These are phyloP conservation scores for Saccopteryx bilineata DNA, from an alignment of 2,113 vertebrate genomes.

Conservation along the genomic window DNA sequence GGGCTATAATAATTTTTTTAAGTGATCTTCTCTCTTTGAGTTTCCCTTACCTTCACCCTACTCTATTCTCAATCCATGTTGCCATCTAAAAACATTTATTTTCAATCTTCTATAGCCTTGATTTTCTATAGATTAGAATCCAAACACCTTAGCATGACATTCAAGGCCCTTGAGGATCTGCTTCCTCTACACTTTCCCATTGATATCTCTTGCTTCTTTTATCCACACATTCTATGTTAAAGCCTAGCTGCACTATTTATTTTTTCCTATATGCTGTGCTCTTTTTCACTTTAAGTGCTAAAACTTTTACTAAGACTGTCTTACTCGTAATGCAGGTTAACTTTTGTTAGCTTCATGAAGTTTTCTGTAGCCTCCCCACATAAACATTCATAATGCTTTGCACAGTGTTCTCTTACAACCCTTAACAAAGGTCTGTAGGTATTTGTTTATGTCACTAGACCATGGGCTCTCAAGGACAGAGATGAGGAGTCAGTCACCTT, in stretches of 20 bases:
- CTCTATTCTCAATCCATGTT: not conserved
- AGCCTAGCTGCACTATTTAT: not conserved
- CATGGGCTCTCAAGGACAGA: conserved; percentile 11
- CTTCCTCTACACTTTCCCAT: not conserved
- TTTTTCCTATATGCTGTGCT: not conserved
- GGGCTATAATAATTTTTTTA: too few species aligned
- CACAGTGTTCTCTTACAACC: not conserved
- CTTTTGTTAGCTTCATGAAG: not conserved
- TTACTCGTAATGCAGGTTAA: not conserved
- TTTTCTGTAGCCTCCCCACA: not conserved
- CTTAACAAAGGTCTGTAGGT: not conserved
- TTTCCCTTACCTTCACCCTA: not conserved
- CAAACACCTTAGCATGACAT: not conserved
- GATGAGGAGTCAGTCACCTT: not conserved
- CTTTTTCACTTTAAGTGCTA: not conserved
- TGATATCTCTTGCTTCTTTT: not conserved
- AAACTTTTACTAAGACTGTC: not conserved
- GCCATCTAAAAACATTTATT: not conserved
- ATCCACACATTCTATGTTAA: not conserved
- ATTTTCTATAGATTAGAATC: not conserved
- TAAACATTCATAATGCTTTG: not conserved
- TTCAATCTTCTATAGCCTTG: not conserved
- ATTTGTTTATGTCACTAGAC: not conserved
- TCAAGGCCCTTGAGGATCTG: not conserved
- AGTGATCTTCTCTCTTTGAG: not conserved